phyloP scores from a whole-genome alignment of 2,888 invertebrate genomes.

The Eumerus sabulonum region DNA sequence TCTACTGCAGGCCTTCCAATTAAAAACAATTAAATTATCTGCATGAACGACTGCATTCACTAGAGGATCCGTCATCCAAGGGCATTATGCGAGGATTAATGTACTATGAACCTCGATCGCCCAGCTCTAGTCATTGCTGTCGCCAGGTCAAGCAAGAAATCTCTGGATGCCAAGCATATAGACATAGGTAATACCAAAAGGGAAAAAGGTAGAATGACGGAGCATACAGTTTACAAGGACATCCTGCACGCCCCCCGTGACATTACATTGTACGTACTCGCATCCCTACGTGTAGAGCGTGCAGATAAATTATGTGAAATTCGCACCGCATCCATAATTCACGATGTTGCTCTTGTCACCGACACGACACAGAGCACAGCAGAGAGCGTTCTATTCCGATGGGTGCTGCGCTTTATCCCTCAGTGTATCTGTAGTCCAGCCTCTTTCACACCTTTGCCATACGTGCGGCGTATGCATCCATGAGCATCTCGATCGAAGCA shows the following conservation, averaged over 20 bases:
- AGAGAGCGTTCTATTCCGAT: neutral
- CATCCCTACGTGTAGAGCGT: constrained; percentile 1
- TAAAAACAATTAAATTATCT: constrained; percentile 55
- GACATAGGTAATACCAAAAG: constrained; percentile 3
- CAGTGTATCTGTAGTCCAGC: neutral
- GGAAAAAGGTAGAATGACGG: constrained; percentile 9
- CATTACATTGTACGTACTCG: neutral
- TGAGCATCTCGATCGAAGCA: constrained; percentile 26
- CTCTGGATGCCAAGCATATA: neutral
- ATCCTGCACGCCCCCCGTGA: constrained; percentile 46
- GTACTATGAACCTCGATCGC: constrained; percentile 40
- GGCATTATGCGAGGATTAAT: constrained; percentile 51
- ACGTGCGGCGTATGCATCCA: constrained; percentile 17
- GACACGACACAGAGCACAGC: constrained; percentile 4
- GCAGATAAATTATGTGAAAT: constrained; percentile 58
- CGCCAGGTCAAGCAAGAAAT: constrained; percentile 23
- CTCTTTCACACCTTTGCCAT: constrained; percentile 51
- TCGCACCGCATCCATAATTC: constrained; percentile 48
- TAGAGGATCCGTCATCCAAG: constrained; percentile 18
- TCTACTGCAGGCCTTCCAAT: constrained; percentile 31
- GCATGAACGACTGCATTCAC: constrained; percentile 33
- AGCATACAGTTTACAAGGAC: constrained; percentile 53
- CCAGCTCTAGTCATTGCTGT: constrained; percentile 8
- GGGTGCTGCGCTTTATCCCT: constrained; percentile 10
- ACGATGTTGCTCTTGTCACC: constrained; percentile 32